Evolutionary conservation across 2,797 vertebrate genomes (phyloP).

Genomic region (Enteromius trimaculatus): DNA sequence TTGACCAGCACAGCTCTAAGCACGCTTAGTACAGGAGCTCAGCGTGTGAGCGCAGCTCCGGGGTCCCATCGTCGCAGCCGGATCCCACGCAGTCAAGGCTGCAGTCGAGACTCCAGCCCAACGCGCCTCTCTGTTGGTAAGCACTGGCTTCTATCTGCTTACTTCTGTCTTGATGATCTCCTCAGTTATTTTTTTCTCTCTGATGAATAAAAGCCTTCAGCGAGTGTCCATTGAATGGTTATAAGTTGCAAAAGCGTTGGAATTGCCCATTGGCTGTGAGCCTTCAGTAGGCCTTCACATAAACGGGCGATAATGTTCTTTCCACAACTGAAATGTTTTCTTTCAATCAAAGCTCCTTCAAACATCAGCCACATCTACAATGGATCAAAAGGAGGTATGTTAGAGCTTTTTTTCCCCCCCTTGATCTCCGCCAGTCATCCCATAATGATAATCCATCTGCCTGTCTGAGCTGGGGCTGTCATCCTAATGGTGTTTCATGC

Average conservation of each 20-base stretch:
- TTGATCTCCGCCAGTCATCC: slow-evolving; percentile 35
- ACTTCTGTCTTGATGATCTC: neutral
- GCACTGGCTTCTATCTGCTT: slow-evolving; percentile 53
- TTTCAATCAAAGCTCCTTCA: slow-evolving; percentile 77
- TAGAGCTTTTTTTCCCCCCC: slow-evolving; percentile 25
- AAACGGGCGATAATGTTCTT: slow-evolving; percentile 23
- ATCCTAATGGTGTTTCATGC: slow-evolving; percentile 35
- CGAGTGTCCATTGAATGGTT: neutral
- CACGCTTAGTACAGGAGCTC: slow-evolving; percentile 89
- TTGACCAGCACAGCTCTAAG: slow-evolving; percentile 91
- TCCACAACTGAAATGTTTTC: slow-evolving; percentile 60
- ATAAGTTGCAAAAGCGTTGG: neutral
- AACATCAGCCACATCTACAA: slow-evolving; percentile 83
- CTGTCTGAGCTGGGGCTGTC: slow-evolving; percentile 45
- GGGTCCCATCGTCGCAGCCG: slow-evolving; percentile 89
- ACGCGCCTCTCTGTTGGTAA: slow-evolving; percentile 94
- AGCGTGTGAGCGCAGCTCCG: slow-evolving; percentile 77
- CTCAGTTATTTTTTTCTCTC: neutral
- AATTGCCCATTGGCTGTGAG: neutral
- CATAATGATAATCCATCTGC: slow-evolving; percentile 35
- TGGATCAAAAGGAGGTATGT: slow-evolving; percentile 84
- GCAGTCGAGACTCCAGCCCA: slow-evolving; percentile 95
- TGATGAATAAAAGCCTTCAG: neutral
- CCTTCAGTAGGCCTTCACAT: slow-evolving; percentile 3
- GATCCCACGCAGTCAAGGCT: slow-evolving; percentile 96